These are phyloP conservation scores for Cephus runcator DNA, from an alignment of 2,888 invertebrate species.

Conservation along the genomic window DNA sequence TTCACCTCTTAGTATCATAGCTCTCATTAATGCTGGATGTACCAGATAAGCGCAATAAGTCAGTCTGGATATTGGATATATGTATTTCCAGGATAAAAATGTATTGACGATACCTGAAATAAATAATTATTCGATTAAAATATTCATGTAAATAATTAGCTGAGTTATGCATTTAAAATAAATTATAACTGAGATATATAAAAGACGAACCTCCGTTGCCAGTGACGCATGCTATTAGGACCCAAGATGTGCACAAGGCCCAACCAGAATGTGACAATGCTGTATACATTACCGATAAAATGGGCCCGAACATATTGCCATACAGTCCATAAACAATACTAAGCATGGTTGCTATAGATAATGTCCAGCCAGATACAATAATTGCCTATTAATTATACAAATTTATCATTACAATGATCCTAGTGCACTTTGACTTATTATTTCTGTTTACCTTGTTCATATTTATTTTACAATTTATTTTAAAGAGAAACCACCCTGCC, in stretches of 20 bases:
- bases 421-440: background rate
- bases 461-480: constrained; percentile 46
- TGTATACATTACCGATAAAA: constrained; percentile 57
- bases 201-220: constrained; percentile 60
- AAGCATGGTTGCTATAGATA: constrained; percentile 47
- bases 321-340: constrained; percentile 60
- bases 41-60: constrained; percentile 69
- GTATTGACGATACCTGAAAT: constrained; percentile 64
- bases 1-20: constrained; percentile 66
- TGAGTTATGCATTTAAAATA: background rate
- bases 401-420: background rate
- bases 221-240: constrained; percentile 64
- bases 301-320: constrained; percentile 45
- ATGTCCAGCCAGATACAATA: constrained; percentile 47
- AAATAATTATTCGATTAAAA: background rate
- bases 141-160: constrained; percentile 6
- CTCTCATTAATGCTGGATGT: constrained; percentile 67
- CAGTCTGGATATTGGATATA: constrained; percentile 69
- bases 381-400: constrained; percentile 34
- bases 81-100: constrained; percentile 63
- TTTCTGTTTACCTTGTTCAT: constrained; percentile 38
- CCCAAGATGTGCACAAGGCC: constrained; percentile 65
- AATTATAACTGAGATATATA: background rate
- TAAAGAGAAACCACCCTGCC: constrained; percentile 53
- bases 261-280: constrained; percentile 66